Evolutionary conservation across 2,888 invertebrate genomes (phyloP), one percentile per base, ranked within the genome.

Genomic region (Chrysolina oricalcia): DNA sequence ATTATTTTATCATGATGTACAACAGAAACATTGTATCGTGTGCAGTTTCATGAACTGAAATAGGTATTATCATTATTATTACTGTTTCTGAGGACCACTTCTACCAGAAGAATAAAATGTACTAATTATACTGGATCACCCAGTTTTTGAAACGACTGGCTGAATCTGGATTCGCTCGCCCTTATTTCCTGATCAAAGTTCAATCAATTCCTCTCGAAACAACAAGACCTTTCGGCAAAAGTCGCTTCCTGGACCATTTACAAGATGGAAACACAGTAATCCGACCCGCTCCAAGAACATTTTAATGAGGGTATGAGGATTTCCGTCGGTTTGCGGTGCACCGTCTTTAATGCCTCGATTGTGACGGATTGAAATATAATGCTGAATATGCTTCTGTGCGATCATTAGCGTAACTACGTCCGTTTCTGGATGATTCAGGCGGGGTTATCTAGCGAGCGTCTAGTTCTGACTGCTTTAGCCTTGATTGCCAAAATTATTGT

Each of bases 351-450:
- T 59, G 27, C 35, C 23, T n/a, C 59, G 59, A 59, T 59, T 35
- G 59, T 59, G 59, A 35, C 59, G 59, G n/a, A 35, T 59, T 15
- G 53, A 59, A 17, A 59, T 59, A 59, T 59, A 27, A 59, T n/a
- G 59, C 59, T 35, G 59, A 59, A 59, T 59, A 59, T 59, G 59
- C 59, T 59, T 23, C 59, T 59, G 8, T 2, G 8, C 2, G 59
- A 35, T 59, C 59, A 59, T 59, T 59, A 59, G 59, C n/a, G 59
- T 27, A 59, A 59, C n/a, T 35, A 59, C 35, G 27, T n/a, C 50
- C 19, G 19, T 50, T 50, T 2, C 10, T 6, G 59, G 15, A 27
- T 59, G 59, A 23, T 23, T 23, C 59, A 19, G 6, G 23, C 19
- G 21, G 27, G 59, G 59, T 59, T 59, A 59, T 15, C 27, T 27